Evolutionary conservation across 2,797 vertebrate genomes (phyloP), one percentile per base, ranked within the genome.

Genomic region (Masticophis lateralis): DNA sequence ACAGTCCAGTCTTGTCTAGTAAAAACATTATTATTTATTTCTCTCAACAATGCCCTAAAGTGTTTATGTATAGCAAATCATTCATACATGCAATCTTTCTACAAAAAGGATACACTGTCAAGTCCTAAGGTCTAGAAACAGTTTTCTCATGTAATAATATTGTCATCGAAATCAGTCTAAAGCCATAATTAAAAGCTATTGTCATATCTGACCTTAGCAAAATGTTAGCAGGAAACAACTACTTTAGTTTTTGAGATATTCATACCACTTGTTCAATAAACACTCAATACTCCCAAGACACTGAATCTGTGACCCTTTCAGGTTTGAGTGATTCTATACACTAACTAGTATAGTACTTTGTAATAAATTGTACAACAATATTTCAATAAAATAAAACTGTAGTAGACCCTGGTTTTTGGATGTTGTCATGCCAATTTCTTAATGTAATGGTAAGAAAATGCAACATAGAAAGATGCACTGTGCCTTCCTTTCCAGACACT

Each of bases 381-480:
- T 83, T 47, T 47, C 74, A 83, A 25, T 83, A 47, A 43, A 83
- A 83, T 25, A 83, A 83, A 47, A 83, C 12, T 83, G 55, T 12
- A 79, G n/a, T 5, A 0, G 27, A 22, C 61, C 43, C 4, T 86
- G 53, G 60, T 43, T 0, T 57, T 57, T 86, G 16, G n/a, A 28
- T 1, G 16, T 12, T 53, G 43, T 47, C 37, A 47, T 57, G 43
- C 16, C 56, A 61, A 66, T 88, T 92, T 83, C 69, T 66, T 18
- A 0, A 51, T 43, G n/a, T 27, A 0, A 0, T 4, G 57, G 1
- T 0, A 0, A n/a, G 8, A 0, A 27, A 83, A 91, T 28, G 88
- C 92, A 93, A 66, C 93, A 66, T 12, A 57, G 9, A 0, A 79
- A 93, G 27, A 91, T 37, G 14, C 0, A 37, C 74, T 3, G 60